Base-by-base conservation (phyloP, 2,888 invertebrate species). In the Sminthurides aquaticus region DNA sequence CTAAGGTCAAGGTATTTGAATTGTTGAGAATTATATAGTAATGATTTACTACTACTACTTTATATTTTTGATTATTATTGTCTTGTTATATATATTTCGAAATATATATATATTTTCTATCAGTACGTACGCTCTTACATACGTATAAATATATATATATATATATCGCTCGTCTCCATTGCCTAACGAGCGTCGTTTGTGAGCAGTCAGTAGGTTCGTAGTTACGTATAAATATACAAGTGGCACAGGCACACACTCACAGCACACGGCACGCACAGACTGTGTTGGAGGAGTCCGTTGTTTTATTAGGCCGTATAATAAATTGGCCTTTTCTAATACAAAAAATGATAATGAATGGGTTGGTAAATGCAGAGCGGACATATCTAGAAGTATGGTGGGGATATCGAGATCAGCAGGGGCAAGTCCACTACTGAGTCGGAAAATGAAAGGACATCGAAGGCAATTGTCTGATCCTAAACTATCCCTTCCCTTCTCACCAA, bases 381-480 rank as follows among this genome's bases (percentile, higher is more conserved):
- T 70, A 64, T 70, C 74, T 72, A 63, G 60, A 28, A 71, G 71
- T 70, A 70, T 71, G 71, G 70, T 73, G 71, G 73, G 72, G 57
- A 70, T 71, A 66, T 71, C 74, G 60, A 71, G 73, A 64, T 73
- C 73, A 66, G 73, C 74, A 62, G 73, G 74, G 67, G 71, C 74
- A 62, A 75, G 73, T 72, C 75, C 75, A 72, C 69, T 73, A 57
- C 70, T 75, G 66, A 75, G 71, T 69, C 74, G 78, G 69, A 78
- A 78, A 75, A 71, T 78, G 63, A 75, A 78, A 66, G 76, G 80
- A 62, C 82, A 82, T 75, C 80, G 81, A 66, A 78, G 82, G 43
- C 82, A 83, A 74, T 79, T 82, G 61, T 82, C 82, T 27, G 82
- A 82, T 76, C 82, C 82, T 27, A 81, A 81, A 78, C 78, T 82